These are phyloP conservation scores for Emydura subglobosa DNA, from an alignment of 2,113 vertebrate genomes.

Conservation along the genomic window DNA sequence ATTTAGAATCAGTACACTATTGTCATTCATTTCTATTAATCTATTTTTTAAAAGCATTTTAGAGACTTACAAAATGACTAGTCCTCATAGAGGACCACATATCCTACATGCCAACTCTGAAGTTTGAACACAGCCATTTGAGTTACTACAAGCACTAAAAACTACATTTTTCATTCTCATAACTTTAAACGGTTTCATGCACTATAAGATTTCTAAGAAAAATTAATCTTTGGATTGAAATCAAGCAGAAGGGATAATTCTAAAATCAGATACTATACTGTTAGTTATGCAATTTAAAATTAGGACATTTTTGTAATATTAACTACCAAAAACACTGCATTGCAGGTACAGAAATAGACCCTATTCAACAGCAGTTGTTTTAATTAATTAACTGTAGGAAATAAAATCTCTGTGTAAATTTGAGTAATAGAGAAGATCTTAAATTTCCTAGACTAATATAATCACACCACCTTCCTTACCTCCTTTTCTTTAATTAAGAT, in stretches of 20 bases:
- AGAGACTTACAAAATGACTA: background rate
- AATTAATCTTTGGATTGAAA: background rate
- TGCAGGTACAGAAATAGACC: background rate
- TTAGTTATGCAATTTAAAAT: background rate
- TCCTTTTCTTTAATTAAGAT: background rate
- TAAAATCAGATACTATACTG: background rate
- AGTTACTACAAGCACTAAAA: background rate
- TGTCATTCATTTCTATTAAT: constrained; percentile 34
- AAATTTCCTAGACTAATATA: background rate
- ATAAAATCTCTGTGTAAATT: background rate
- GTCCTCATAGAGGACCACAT: background rate
- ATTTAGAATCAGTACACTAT: constrained; percentile 2
- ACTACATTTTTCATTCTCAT: background rate
- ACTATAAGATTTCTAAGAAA: background rate
- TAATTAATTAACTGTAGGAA: background rate
- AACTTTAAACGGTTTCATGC: background rate
- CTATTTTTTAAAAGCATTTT: background rate
- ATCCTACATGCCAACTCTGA: background rate
- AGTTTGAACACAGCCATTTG: background rate
- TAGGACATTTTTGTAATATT: background rate
- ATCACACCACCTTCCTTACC: background rate
- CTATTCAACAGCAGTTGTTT: background rate
- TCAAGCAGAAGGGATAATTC: background rate
- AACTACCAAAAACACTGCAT: background rate
- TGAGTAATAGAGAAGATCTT: background rate